Percentiles rank a stretch among this genome's conserved stretches.
phyloP scores from a whole-genome alignment of 2,797 vertebrate species.

The Myripristis murdjan region DNA sequence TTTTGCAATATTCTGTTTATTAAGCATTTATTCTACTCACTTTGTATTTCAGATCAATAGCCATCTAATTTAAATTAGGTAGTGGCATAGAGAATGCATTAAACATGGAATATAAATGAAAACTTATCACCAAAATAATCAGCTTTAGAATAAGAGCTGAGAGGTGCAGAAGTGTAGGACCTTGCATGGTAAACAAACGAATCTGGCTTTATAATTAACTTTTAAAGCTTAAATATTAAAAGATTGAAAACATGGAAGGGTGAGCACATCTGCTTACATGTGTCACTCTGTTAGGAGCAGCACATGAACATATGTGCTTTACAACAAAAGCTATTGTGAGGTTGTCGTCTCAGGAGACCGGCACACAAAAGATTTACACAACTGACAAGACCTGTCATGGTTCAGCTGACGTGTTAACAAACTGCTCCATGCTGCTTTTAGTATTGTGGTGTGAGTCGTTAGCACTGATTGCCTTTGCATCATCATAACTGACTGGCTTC shows the following conservation, averaged over 20 bases:
- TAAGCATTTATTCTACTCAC: no score
- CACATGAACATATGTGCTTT: constrained; percentile 7
- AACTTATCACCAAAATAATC: no score
- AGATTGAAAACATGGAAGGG: neutral
- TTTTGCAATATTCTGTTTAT: no score
- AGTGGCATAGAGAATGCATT: no score
- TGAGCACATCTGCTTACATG: constrained; percentile 24
- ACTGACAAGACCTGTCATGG: constrained; percentile 19
- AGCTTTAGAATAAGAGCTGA: no score
- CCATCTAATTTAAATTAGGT: no score
- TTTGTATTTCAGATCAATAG: no score
- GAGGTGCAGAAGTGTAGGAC: no score
- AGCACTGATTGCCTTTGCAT: constrained; percentile 41
- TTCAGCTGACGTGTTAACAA: constrained; percentile 63
- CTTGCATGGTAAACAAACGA: neutral
- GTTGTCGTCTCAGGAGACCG: constrained; percentile 7
- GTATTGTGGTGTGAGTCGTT: constrained; percentile 10
- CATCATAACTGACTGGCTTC: constrained; percentile 39
- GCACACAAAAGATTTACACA: constrained; percentile 13
- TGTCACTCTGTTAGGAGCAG: constrained; percentile 6
- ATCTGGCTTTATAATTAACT: neutral
- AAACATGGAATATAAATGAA: no score
- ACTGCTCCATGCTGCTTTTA: constrained; percentile 23
- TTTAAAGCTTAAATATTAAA: no score
- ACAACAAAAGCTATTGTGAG: neutral